Base-by-base conservation (phyloP, 2,888 invertebrate species). In the Hymenopus coronatus region DNA sequence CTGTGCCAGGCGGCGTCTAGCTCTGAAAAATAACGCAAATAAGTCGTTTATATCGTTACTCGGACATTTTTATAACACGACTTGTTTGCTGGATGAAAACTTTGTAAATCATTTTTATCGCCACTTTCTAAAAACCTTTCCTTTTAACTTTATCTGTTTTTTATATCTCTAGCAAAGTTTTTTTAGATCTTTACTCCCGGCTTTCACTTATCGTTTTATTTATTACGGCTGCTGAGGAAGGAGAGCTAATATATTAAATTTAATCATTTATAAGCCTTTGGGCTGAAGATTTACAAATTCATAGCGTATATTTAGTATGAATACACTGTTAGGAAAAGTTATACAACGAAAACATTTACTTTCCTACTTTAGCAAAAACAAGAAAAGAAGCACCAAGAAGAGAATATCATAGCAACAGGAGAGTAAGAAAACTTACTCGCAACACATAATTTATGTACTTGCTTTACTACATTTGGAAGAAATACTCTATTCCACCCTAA, bases 11-110 rank as follows among this genome's bases (percentile, higher is more conserved):
- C 82, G n/a, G 81, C 14, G 87, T n/a, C 82, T 85, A 27, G 81
- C 87, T 33, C 81, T 30, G 54, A 82, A 82, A 87, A 27, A 33
- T 82, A 87, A 87, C 87, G 87, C 82, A 82, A 87, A 87, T 82
- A 87, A 33, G 82, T 87, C 82, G 82, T 87, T 87, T 82, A 33
- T 87, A 82, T 87, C 81, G 25, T 25, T 82, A 7, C 28, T 40
- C 82, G 54, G 82, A 87, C 87, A 82, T 82, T 82, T 87, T 87
- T 87, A 82, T 33, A 87, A 87, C 87, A 33, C 87, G 30, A 82
- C 33, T 87, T 87, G 87, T 87, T 87, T 87, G 82, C n/a, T 82
- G 82, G 82, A 87, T 87, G 87, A 82, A 82, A 87, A 87, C 82
- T 87, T 33, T 82, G 82, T 87, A 87, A 82, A 87, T 87, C 70